Base-by-base conservation (phyloP, 53 echinoderm and acorn worm species). In the Holothuria scabra region DNA sequence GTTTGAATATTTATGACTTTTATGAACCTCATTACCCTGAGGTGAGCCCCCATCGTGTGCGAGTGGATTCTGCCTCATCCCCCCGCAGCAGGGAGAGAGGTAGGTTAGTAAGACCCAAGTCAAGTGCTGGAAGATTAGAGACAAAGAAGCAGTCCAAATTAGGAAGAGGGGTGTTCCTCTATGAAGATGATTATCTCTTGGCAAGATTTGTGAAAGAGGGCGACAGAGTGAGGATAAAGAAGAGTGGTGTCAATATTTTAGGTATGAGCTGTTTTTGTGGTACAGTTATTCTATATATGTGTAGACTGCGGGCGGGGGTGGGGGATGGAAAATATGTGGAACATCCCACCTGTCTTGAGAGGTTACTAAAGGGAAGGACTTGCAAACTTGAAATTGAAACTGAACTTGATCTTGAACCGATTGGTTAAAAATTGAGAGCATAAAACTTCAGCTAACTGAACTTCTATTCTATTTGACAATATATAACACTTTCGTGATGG, bases 181-280 rank as follows among this genome's bases (percentile, higher is more conserved):
- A 86, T 72, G 96, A 95, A 79, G 96, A 95, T 52, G 96, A 95
- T 83, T 95, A 91, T 49, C 80, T 95, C 86, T 84, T 84, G 89
- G 93, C 95, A 13, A 93, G 92, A 86, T 95, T 88, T 68, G 61
- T 95, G 4, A 91, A 89, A 61, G 85, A 91, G 35, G 96, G 93
- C 31, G 96, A 95, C 72, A 85, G 93, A 46, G 91, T 93, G n/a
- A 85, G 93, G 61, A 68, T 95, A 20, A 91, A 89, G 83, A 91
- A 89, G 70, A 82, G 69, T 33, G 93, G 87, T 52, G 52, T 66
- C 25, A 87, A 69, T 59, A 37, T 63, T 60, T 65, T 88, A 70
- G 69, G 91, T 91, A 49, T 52, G 52, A 6, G 13, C 52, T 52
- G 72, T 76, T 89, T n/a, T 13, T 29, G 11, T 28, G 5, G 1